These are phyloP conservation scores for Rapana venosa DNA, from an alignment of 2,888 invertebrate genomes.

Conservation along the genomic window DNA sequence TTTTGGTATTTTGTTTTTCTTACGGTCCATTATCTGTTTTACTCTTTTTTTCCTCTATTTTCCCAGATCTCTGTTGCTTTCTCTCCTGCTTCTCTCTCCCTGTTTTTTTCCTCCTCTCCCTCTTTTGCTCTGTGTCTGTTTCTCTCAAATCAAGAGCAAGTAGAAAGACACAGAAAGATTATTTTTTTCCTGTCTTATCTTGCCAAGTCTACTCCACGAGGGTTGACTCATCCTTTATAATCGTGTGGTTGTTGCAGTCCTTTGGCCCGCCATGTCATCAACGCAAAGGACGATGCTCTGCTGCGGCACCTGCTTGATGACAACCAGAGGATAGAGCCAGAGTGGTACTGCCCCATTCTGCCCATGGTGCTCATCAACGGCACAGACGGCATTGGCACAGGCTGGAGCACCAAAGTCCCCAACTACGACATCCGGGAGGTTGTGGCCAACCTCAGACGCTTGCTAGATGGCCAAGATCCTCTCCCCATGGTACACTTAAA, in stretches of 20 bases:
- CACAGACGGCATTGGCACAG: constrained; percentile 98
- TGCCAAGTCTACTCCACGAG: no score
- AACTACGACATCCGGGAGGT: constrained; percentile 97
- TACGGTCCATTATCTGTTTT: background rate
- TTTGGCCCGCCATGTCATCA: constrained; percentile 88
- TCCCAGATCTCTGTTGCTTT: background rate
- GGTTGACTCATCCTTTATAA: background rate
- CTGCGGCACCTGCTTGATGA: constrained; percentile 94
- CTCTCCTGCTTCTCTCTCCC: background rate
- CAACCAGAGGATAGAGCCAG: constrained; percentile 95
- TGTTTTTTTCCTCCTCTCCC: background rate
- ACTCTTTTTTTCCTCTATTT: background rate
- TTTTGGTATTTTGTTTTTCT: background rate
- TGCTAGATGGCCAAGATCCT: constrained; percentile 89
- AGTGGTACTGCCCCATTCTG: constrained; percentile 95
- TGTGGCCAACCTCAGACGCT: constrained; percentile 85
- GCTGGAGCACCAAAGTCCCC: constrained; percentile 98
- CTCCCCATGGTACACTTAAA: constrained; percentile 82
- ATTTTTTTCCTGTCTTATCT: no score
- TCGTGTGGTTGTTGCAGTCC: constrained; percentile 61
- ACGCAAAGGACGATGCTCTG: constrained; percentile 92
- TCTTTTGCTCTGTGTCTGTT: no score
- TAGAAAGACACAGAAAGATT: no score
- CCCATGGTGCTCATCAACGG: constrained; percentile 98
- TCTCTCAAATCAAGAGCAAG: no score